These are phyloP conservation scores for Lordiphosa clarofinis DNA, from an alignment of 1,140 invertebrate genomes.

Conservation along the genomic window DNA sequence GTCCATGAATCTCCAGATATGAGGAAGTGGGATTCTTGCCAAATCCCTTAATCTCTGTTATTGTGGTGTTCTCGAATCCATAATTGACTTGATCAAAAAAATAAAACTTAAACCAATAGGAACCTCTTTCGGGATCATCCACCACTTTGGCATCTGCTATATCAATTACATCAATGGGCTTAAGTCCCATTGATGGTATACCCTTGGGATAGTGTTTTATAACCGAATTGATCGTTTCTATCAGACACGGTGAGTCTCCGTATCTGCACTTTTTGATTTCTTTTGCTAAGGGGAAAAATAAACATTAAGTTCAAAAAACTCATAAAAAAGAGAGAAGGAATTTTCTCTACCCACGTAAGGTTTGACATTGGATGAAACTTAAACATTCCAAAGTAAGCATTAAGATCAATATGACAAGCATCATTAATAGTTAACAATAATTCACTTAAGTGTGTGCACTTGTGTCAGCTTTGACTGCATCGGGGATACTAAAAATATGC, in stretches of 20 bases:
- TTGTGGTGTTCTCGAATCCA: constrained; percentile 39
- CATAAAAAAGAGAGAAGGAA: too few species aligned
- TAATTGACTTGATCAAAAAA: constrained; percentile 20
- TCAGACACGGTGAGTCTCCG: constrained; percentile 29
- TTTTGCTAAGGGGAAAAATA: constrained; percentile 14
- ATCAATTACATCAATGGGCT: constrained; percentile 21
- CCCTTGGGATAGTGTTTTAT: constrained; percentile 14
- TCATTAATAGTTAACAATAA: too few species aligned
- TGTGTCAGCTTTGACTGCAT: too few species aligned
- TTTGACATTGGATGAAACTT: constrained; percentile 8
- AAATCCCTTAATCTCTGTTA: constrained; percentile 25
- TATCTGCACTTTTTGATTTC: constrained; percentile 42
- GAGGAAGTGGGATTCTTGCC: constrained; percentile 19
- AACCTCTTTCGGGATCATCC: constrained; percentile 7
- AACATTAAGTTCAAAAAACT: not conserved
- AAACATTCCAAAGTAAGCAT: too few species aligned
- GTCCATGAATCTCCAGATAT: constrained; percentile 27
- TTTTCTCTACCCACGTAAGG: constrained; percentile 29
- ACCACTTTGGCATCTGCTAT: constrained; percentile 14
- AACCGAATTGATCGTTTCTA: constrained; percentile 19
- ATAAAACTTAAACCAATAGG: constrained; percentile 20
- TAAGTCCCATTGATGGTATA: constrained; percentile 19
- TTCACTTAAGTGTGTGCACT: too few species aligned
- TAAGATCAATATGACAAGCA: too few species aligned
- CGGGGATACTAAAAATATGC: too few species aligned